phyloP scores from a whole-genome alignment of 2,797 vertebrate genomes.

The Paguma larvata region DNA sequence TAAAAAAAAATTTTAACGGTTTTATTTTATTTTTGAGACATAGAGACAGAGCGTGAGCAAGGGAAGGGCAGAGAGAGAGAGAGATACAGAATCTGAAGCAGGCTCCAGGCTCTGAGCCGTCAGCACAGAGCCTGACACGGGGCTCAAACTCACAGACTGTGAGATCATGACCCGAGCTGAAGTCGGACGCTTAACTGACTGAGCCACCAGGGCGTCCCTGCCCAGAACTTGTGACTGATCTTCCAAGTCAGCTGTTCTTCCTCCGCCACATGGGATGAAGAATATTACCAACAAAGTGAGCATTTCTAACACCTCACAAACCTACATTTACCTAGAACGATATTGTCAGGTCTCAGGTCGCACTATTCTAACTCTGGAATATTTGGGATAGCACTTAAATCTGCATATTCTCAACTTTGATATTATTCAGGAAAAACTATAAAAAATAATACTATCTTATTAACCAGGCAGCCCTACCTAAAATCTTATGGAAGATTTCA shows the following conservation, averaged over 20 bases:
- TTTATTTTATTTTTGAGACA: too few relatives aligned
- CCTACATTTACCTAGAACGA: background rate
- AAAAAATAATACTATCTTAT: background rate
- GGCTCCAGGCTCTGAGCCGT: too few relatives aligned
- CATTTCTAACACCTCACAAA: background rate
- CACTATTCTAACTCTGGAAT: background rate
- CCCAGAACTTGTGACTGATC: background rate
- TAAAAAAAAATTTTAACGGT: background rate
- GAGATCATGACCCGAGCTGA: too few relatives aligned
- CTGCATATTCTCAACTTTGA: constrained; percentile 16
- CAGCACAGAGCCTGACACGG: too few relatives aligned
- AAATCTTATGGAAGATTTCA: background rate
- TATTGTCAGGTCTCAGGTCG: background rate
- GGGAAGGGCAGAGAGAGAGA: too few relatives aligned
- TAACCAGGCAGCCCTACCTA: background rate
- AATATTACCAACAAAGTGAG: background rate
- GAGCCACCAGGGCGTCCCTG: too few relatives aligned
- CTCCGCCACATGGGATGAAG: background rate
- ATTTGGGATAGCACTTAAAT: background rate
- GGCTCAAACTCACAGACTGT: too few relatives aligned
- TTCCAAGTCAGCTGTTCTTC: background rate
- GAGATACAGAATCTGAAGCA: too few relatives aligned
- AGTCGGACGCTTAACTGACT: too few relatives aligned
- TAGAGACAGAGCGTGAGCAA: too few relatives aligned
- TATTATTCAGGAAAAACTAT: background rate